Percentiles rank a stretch among this genome's conserved stretches.
Evolutionary conservation across 2,888 invertebrate genomes (phyloP).

Genomic region (Cartodere bifasciata): DNA sequence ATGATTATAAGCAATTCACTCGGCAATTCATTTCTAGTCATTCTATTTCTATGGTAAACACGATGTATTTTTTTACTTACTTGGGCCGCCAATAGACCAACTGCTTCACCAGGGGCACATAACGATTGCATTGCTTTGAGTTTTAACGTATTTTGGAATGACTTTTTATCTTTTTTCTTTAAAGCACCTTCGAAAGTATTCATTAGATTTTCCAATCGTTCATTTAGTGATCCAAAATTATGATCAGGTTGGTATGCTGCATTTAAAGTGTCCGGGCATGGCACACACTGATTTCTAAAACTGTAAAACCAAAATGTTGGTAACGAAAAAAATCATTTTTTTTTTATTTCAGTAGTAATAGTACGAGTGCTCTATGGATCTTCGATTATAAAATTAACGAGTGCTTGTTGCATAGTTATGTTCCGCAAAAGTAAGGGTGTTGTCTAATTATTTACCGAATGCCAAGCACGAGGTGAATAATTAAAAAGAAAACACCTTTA

Average conservation of each 20-base stretch:
- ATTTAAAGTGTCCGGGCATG: constrained; percentile 64
- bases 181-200: constrained; percentile 38
- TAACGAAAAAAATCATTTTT: too few species aligned
- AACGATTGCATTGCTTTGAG: constrained; percentile 65
- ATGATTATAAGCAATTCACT: too few species aligned
- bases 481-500: too few species aligned
- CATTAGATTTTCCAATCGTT: constrained; percentile 60
- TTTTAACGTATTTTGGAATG: constrained; percentile 58
- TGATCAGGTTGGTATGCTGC: constrained; percentile 58
- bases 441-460: too few species aligned
- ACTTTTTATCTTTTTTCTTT: constrained; percentile 29
- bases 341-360: too few species aligned
- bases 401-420: too few species aligned
- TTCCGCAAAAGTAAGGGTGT: too few species aligned
- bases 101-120: constrained; percentile 88
- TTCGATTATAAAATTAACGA: too few species aligned
- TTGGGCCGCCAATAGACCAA: constrained; percentile 92
- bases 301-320: constrained; percentile 18
- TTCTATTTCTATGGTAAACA: too few species aligned
- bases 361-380: too few species aligned
- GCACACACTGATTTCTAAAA: constrained; percentile 22
- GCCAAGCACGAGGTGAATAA: too few species aligned
- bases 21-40: too few species aligned
- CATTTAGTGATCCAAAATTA: constrained; percentile 74
- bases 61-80: constrained; percentile 20